These are phyloP conservation scores for Agrenia bidenticulata DNA, from an alignment of 2,888 invertebrate species.

Conservation along the genomic window DNA sequence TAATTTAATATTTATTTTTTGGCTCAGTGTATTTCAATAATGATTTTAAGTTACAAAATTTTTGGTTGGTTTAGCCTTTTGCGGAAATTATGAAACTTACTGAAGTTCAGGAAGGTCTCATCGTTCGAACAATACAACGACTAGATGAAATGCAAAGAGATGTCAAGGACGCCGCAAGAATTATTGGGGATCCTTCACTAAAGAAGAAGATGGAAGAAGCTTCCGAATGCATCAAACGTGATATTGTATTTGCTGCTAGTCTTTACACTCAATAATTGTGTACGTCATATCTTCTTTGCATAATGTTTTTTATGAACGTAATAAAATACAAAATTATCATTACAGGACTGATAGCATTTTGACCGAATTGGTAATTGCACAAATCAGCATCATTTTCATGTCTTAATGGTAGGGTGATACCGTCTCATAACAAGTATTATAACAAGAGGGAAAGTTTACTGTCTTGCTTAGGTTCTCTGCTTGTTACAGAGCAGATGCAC, in stretches of 20 bases:
- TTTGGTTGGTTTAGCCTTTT: constrained; percentile 70
- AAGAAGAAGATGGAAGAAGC: constrained; percentile 95
- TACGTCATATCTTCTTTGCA: too few relatives aligned
- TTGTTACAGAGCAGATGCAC: too few relatives aligned
- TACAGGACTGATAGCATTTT: too few relatives aligned
- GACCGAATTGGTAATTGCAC: too few relatives aligned
- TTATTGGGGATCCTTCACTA: constrained; percentile 88
- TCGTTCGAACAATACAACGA: constrained; percentile 95
- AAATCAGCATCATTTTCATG: too few relatives aligned
- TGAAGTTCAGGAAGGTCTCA: constrained; percentile 95
- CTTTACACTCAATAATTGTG: constrained; percentile 70
- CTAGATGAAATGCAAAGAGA: constrained; percentile 87
- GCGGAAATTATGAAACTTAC: constrained; percentile 89
- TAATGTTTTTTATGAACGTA: too few relatives aligned
- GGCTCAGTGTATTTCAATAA: not conserved
- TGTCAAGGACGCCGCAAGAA: constrained; percentile 87
- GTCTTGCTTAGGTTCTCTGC: too few relatives aligned
- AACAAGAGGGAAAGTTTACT: too few relatives aligned
- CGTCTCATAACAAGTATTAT: too few relatives aligned
- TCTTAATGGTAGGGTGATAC: too few relatives aligned
- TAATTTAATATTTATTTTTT: constrained; percentile 55
- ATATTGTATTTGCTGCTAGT: constrained; percentile 97
- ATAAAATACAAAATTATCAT: too few relatives aligned
- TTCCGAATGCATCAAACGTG: constrained; percentile 86
- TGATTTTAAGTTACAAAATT: not conserved